Evolutionary conservation across 2,888 invertebrate species (phyloP).

Genomic region (Bursaphelenchus okinawaensis): DNA sequence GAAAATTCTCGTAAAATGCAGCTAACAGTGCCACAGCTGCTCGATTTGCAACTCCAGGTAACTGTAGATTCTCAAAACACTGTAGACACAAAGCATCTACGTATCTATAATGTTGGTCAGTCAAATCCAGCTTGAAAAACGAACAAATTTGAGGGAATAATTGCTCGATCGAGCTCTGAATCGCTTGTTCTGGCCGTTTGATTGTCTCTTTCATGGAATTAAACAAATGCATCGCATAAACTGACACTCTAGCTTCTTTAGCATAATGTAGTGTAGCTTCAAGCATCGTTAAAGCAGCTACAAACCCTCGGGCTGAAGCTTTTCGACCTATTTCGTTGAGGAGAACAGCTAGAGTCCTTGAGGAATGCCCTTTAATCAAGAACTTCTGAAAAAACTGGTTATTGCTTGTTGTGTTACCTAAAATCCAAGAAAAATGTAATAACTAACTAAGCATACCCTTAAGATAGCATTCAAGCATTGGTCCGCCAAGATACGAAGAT

Average conservation of each 20-base stretch:
- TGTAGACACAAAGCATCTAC: neutral
- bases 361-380: constrained; percentile 15
- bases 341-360: constrained; percentile 22
- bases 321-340: constrained; percentile 25
- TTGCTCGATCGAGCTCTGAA: constrained; percentile 25
- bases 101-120: neutral
- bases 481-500: constrained; percentile 28
- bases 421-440: no score
- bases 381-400: constrained; percentile 25
- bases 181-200: constrained; percentile 28
- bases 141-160: neutral
- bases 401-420: no score
- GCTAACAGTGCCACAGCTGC: constrained; percentile 24
- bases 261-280: constrained; percentile 13
- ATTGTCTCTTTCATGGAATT: constrained; percentile 21
- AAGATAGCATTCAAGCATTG: constrained; percentile 28
- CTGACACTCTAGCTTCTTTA: constrained; percentile 18
- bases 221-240: constrained; percentile 30
- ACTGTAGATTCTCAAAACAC: constrained; percentile 17
- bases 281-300: constrained; percentile 23
- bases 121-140: constrained; percentile 1
- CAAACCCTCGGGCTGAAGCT: constrained; percentile 18
- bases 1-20: constrained; percentile 17
- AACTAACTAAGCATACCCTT: constrained; percentile 21
- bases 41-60: constrained; percentile 19